Conservation (phyloP, 1,140 invertebrate genomes). For the Leptoteleia sp. region DNA sequence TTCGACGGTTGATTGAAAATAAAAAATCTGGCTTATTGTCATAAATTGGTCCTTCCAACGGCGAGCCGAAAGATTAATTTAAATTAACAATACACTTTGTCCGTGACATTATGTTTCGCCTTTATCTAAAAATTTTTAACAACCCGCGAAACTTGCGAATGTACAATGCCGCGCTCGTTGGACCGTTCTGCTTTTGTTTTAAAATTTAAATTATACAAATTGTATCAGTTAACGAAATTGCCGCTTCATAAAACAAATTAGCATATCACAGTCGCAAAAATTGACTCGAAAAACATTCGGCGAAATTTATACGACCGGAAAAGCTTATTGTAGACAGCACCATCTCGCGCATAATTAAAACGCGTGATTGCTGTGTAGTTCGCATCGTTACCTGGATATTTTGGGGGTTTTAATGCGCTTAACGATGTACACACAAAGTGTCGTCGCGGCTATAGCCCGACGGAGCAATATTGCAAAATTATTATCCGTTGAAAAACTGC, state of each 20-base stretch:
- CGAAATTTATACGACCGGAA: constrained; percentile 34
- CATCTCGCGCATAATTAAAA: constrained; percentile 56
- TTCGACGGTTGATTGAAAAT: too few relatives aligned
- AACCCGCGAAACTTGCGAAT: too few relatives aligned
- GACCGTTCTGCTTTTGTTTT: too few relatives aligned
- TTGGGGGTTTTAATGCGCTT: constrained; percentile 62
- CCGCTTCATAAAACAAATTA: constrained; percentile 10
- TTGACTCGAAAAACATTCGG: constrained; percentile 18
- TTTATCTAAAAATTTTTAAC: too few relatives aligned
- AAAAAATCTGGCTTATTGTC: too few relatives aligned
- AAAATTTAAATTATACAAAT: too few relatives aligned
- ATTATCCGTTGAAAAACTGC: constrained; percentile 34
- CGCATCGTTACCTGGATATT: constrained; percentile 54
- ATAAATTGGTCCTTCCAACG: too few relatives aligned
- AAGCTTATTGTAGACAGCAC: constrained; percentile 35
- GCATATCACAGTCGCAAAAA: constrained; percentile 26
- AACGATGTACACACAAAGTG: constrained; percentile 53
- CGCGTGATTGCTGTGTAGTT: constrained; percentile 51
- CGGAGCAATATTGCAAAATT: constrained; percentile 53
- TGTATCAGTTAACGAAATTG: too few relatives aligned
- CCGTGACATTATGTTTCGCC: too few relatives aligned
- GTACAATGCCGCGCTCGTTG: too few relatives aligned
- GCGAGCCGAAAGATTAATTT: too few relatives aligned
- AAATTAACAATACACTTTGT: too few relatives aligned
- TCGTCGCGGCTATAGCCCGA: constrained; percentile 19